Base-by-base conservation (phyloP, 1,140 invertebrate genomes). In the Drosophila pallidifrons region DNA sequence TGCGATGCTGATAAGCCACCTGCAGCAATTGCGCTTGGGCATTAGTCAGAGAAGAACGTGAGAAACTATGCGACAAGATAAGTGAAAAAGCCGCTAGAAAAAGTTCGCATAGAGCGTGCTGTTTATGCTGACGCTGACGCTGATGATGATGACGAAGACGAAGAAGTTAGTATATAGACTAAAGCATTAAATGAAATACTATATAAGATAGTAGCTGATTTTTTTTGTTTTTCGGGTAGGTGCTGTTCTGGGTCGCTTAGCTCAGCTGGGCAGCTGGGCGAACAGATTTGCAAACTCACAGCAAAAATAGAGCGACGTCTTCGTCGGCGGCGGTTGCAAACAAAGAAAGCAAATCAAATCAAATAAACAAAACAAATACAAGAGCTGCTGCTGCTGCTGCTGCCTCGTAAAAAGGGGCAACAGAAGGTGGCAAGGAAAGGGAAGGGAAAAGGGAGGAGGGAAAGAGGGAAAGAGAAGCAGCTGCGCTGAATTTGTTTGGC, bases 341-440 rank as follows among this genome's bases (percentile, higher is more conserved):
- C 82, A 87, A 88, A 76, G 83, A 82, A 81, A 82, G 58, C 66
- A 82, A 88, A 68, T 72, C 83, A 71, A 87, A 65, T 76, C 77
- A 68, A 88, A 88, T 88, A 88, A 88, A 88, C 83, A 88, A 88
- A 88, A 89, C 83, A 89, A 88, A 87, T 88, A 75, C 72, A 58
- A 77, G 67, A 46, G 65, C 64, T 66, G 74, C 66, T 15, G 49
- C 2, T 16, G 16, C 16, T 16, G 16, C 16, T 16, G 6, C 41
- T 43, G 11, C 3, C 54, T 58, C 52, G 69, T 70, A 85, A 79
- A 77, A 79, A 55, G 47, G 64, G 57, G 30, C 52, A 59, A 51
- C 38, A 66, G 32, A 20, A 55, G 15, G 3, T n/a, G 15, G 25
- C 8, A 43, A 10, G 20, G 20, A 20, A 20, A 20, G 20, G 20